Evolutionary conservation across 2,797 vertebrate species (phyloP).

Genomic region (Manis pentadactyla): DNA sequence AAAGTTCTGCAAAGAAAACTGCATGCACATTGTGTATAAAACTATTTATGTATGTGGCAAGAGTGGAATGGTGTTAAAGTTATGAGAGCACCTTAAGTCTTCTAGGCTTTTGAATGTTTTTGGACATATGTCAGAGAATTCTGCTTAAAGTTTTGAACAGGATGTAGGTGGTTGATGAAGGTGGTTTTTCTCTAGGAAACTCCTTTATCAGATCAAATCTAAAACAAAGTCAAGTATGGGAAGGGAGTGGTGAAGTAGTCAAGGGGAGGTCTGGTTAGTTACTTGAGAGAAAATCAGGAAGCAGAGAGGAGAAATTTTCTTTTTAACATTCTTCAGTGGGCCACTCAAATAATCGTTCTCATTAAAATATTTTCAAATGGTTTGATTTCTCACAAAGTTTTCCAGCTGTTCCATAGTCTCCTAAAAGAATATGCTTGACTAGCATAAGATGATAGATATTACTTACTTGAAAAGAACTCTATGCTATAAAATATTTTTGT

Average conservation of each 20-base stretch:
- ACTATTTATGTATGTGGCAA: not conserved
- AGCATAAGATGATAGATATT: conserved; percentile 52
- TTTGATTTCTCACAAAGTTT: conserved; percentile 69
- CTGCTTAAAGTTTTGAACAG: not conserved
- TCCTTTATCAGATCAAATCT: not conserved
- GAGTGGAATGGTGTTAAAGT: not conserved
- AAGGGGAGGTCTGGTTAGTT: not conserved
- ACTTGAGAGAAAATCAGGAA: not conserved
- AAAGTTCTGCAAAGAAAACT: not conserved
- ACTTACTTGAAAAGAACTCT: conserved; percentile 56
- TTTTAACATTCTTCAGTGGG: not conserved
- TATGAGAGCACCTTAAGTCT: not conserved
- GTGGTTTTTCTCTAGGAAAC: not conserved
- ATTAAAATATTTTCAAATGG: conserved; percentile 75
- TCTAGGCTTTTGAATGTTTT: not conserved
- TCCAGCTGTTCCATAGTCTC: conserved; percentile 57
- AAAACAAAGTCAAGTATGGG: not conserved
- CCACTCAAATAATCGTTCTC: conserved; percentile 56
- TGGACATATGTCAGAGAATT: not conserved
- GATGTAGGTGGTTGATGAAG: not conserved
- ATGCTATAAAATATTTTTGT: conserved; percentile 43
- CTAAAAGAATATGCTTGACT: conserved; percentile 67
- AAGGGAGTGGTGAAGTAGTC: rapidly evolving
- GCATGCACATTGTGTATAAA: not conserved
- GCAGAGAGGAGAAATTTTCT: not conserved